Base-by-base conservation (phyloP, 2,888 invertebrate species). In the Hyposoter dolosus region DNA sequence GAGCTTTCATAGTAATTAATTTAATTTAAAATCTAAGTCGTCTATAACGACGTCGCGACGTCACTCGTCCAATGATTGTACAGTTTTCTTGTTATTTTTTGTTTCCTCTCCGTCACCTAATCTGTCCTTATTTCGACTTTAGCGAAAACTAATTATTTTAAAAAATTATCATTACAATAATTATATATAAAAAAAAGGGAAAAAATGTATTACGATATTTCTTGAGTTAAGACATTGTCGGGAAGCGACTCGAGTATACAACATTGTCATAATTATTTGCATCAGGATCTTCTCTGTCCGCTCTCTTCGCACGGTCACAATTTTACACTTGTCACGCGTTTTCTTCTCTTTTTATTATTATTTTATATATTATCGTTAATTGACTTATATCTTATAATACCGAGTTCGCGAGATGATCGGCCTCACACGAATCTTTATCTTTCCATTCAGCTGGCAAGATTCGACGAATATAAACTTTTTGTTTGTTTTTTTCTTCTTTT, bases 51-150 rank as follows among this genome's bases (percentile, higher is more conserved):
- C 76, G 28, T 81, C 76, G 85, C 82, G 71, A 79, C 76, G 84
- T 80, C 86, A 86, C 86, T 71, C 84, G 80, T 76, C 85, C 81
- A 69, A 87, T 89, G 89, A 89, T 89, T 90, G 89, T 89, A 88
- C 89, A 89, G 88, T 89, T 88, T 85, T 78, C 82, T 82, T 63
- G 40, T 71, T 85, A 45, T 45, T 72, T 47, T 72, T 35, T 23
- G 50, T 66, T 40, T 56, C 50, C 28, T 63, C 47, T 56, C 40
- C 50, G 1, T 15, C 23, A 3, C 56, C 23, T 56, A 9, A 10
- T 56, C 19, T 23, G 9, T 56, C 19, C 23, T 19, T 19, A 23
- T 12, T 28, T 56, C 10, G 23, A 56, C 4, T 56, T 28, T 35
- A 17, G 60, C 53, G 40, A 28, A 71, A 63, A 45, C 53, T 15